A percentile compares a stretch with the other conserved stretches of the same genome.
phyloP scores from a whole-genome alignment of 2,888 invertebrate genomes.

The Phragmatobia fuliginosa region DNA sequence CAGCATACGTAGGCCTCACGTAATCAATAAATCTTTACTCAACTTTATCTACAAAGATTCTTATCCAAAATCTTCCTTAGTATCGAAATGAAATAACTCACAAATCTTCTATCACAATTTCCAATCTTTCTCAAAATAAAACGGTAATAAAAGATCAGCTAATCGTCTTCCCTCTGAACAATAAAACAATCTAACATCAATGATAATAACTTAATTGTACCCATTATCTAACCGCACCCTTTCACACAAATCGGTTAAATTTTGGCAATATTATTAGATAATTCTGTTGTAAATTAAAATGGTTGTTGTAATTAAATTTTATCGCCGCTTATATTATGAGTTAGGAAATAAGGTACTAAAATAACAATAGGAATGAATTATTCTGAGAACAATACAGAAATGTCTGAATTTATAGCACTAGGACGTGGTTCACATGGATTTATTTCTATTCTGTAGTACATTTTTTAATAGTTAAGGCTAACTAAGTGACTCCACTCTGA shows the following conservation, averaged over 20 bases:
- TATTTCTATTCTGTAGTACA: too few species aligned
- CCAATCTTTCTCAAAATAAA: slow-evolving; percentile 5
- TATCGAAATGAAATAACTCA: neutral
- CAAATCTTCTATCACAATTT: slow-evolving; percentile 18
- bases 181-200: slow-evolving; percentile 10
- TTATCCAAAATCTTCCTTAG: neutral
- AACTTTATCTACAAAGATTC: neutral
- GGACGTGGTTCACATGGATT: too few species aligned
- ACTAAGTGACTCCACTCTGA: too few species aligned
- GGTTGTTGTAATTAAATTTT: slow-evolving; percentile 12
- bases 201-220: slow-evolving; percentile 12
- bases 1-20: neutral
- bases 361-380: neutral
- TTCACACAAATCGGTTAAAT: slow-evolving; percentile 29
- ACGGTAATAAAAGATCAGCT: slow-evolving; percentile 6
- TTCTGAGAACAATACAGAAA: neutral
- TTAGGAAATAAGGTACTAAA: neutral
- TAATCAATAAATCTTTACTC: neutral
- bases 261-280: slow-evolving; percentile 36
- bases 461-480: too few species aligned
- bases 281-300: slow-evolving; percentile 35
- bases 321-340: slow-evolving; percentile 1
- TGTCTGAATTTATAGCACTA: neutral
- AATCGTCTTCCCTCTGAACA: slow-evolving; percentile 4
- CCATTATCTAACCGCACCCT: slow-evolving; percentile 1